Evolutionary conservation across 2,113 vertebrate genomes (phyloP).

Genomic region (Tursiops truncatus): DNA sequence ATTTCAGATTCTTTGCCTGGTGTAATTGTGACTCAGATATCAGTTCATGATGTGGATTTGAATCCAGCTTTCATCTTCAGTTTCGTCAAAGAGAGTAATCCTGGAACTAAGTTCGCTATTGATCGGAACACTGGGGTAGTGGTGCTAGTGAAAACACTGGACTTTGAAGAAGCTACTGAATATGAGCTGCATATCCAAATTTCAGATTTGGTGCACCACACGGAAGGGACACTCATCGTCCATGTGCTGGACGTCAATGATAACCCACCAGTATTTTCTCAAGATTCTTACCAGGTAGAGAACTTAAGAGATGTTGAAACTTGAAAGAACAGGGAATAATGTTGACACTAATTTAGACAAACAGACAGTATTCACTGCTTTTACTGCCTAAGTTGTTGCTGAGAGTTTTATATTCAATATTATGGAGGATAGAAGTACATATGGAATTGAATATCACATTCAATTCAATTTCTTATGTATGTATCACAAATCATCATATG

Average conservation of each 20-base stretch:
- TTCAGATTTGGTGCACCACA: conserved; percentile 90
- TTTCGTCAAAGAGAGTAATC: conserved; percentile 83
- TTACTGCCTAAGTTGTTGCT: neutral
- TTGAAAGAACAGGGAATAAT: neutral
- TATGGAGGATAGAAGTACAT: neutral
- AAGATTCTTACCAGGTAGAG: conserved; percentile 90
- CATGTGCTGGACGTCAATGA: conserved; percentile 92
- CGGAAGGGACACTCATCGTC: conserved; percentile 85
- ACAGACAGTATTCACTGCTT: neutral
- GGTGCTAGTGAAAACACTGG: conserved; percentile 85
- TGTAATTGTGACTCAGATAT: conserved; percentile 87
- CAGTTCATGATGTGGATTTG: conserved; percentile 90
- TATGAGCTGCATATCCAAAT: conserved; percentile 84
- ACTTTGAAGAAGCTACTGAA: conserved; percentile 88
- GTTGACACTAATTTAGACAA: neutral
- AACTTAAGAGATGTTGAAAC: neutral
- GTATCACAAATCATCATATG: neutral
- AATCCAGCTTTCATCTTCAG: conserved; percentile 89
- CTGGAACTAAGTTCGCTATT: conserved; percentile 87
- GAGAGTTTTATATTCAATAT: neutral
- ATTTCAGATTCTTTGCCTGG: conserved; percentile 89
- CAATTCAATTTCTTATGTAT: neutral
- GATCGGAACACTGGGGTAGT: conserved; percentile 87
- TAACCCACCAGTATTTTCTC: conserved; percentile 91
- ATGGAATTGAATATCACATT: neutral